Evolutionary conservation across 92 coral and sea anemone species (phyloP), one percentile per base, ranked within the genome.

Genomic region (Zoanthus solanderi): DNA sequence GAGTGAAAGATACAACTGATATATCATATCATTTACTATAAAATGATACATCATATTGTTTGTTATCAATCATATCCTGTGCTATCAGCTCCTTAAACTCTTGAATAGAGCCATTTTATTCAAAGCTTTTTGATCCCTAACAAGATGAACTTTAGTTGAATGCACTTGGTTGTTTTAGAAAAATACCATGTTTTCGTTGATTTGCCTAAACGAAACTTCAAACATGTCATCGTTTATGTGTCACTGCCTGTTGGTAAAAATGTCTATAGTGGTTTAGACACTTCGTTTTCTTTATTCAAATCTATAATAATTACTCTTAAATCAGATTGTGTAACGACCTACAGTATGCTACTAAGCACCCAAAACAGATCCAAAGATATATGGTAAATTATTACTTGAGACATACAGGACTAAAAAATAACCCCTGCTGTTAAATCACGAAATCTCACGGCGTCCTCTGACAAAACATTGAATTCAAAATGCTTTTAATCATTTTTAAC

Each of bases 351-450:
- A 45, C 11, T 65, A 81, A 81, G 66, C 57, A 75, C 58, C 60
- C 32, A 65, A 46, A 18, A 66, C 9, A 45, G 17, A 81, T 63
- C 61, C n/a, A 48, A 45, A 37, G 42, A 63, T 15, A 1, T 12
- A 17, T 50, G 4, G 9, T 6, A 29, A 18, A 23, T 29, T 3
- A 75, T 53, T 7, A 32, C 85, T 79, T 61, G 53, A 79, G 65
- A 7, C 28, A 65, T 44, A 79, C 73, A 23, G 5, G 56, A 81
- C 45, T 45, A 66, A 31, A 53, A 18, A 45, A 53, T 52, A 67
- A 66, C 29, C 85, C 85, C 74, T 15, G 60, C 75, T 18, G 65
- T 66, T 8, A 54, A 12, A 81, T 81, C 85, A 81, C 85, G 85
- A 53, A 81, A 80, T 80, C 72, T 80, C 3, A 14, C 44, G 73